Evolutionary conservation across 2,113 vertebrate species (phyloP).

Genomic region (Pelmatolapia mariae): DNA sequence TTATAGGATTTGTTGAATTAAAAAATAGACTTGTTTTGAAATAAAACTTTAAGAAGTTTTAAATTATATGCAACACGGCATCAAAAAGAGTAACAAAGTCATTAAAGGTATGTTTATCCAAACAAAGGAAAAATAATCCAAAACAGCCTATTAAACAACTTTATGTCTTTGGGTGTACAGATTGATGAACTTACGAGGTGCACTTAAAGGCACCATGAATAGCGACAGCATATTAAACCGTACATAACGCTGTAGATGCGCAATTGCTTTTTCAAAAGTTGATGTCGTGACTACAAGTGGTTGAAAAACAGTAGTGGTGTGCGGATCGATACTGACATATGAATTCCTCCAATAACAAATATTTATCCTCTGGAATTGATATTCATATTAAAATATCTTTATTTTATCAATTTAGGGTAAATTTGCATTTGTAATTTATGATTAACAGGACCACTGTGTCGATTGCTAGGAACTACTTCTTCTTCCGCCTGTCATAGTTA

Average conservation of each 20-base stretch:
- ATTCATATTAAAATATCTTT: neutral
- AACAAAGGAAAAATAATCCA: neutral
- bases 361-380: neutral
- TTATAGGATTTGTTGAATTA: neutral
- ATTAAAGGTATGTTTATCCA: neutral
- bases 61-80: neutral
- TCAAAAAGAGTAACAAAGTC: neutral
- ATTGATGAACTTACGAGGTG: neutral
- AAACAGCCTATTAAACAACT: neutral
- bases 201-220: neutral
- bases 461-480: neutral
- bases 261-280: neutral
- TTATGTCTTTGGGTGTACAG: fast-evolving
- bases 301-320: neutral
- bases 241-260: neutral
- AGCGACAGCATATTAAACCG: neutral
- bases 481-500: neutral
- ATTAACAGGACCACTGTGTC: neutral
- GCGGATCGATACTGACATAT: neutral
- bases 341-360: neutral
- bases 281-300: neutral
- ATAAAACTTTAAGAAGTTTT: neutral
- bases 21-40: neutral
- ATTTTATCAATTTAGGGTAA: neutral
- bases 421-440: neutral